Evolutionary conservation across 2,797 vertebrate species (phyloP).

Genomic region (Melopsittacus undulatus): DNA sequence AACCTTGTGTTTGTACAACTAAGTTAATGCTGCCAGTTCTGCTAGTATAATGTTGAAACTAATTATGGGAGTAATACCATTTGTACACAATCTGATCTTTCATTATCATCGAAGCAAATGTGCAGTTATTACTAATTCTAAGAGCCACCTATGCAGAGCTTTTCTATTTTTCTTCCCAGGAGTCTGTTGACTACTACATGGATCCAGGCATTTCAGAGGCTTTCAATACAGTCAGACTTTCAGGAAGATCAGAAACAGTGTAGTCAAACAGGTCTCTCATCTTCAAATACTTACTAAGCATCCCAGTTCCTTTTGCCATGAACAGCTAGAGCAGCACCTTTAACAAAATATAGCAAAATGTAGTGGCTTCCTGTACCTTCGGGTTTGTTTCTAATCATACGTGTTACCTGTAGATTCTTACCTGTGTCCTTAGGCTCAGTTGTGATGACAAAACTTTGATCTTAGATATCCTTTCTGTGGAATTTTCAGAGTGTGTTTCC

Average conservation of each 20-base stretch:
- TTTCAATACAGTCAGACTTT: not conserved
- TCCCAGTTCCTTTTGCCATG: not conserved
- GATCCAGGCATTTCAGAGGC: not conserved
- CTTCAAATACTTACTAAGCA: not conserved
- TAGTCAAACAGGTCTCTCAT: not conserved
- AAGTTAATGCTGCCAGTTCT: not conserved
- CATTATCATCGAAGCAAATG: not conserved
- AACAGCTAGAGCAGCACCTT: not conserved
- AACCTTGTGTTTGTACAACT: not conserved
- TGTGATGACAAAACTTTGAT: slow-evolving; percentile 38
- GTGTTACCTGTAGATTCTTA: slow-evolving; percentile 7
- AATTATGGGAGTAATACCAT: not conserved
- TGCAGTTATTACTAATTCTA: not conserved
- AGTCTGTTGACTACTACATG: not conserved
- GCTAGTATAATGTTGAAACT: not conserved
- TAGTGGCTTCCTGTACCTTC: not conserved
- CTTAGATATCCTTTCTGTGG: not conserved
- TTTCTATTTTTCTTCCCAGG: not conserved
- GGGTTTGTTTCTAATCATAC: not conserved
- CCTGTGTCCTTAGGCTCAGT: slow-evolving; percentile 23
- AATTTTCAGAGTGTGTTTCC: slow-evolving; percentile 20
- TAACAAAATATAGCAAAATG: not conserved
- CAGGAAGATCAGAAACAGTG: not conserved
- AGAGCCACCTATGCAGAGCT: not conserved
- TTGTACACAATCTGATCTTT: not conserved